Base-by-base conservation (phyloP, 2,888 invertebrate species). In the Ephialtes manifestator region DNA sequence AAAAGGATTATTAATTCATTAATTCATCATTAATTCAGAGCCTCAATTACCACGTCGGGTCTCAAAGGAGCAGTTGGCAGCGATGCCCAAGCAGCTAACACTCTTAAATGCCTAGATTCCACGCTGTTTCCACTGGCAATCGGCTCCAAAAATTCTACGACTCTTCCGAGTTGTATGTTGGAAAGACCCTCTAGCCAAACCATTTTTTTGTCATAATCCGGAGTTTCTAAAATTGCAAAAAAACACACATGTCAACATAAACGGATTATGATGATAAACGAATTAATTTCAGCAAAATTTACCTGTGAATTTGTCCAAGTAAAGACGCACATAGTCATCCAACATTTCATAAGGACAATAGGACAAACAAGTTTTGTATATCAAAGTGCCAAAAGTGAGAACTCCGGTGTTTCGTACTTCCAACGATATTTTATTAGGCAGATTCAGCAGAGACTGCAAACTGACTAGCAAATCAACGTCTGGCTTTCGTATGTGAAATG, bases 301-400 rank as follows among this genome's bases (percentile, higher is more conserved):
- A 97, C 97, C 96, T 89, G 96, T 95, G 86, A 97, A 97, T 93
- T 96, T 95, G 91, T 97, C 95, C 82, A 97, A 96, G 90, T 96
- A 97, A 81, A 96, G 95, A 79, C 96, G 96, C 0, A 97, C 96
- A 77, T 97, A 96, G 89, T 96, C 96, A 85, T 97, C 97, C 75
- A 97, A 95, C 81, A 96, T 95, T 87, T 97, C 96, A 74, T 95
- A 95, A 89, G 94, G 95, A 93, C 94, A 96, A 92, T 93, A 94
- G 13, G 89, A 60, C 10, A 92, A 83, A 79, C 95, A 96, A 0
- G 96, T 96, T 89, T 96, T 96, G 76, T 96, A 95, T 0, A 96
- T 95, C 39, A 97, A 92, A 0, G 96, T 96, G 0, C 97, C 96
- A 89, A 96, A 97, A 81, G 96, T 96, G 51, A 97, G 94, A 48